Evolutionary conservation across 2,113 vertebrate genomes (phyloP), one percentile per base, ranked within the genome.

Genomic region (Thermophis baileyi): DNA sequence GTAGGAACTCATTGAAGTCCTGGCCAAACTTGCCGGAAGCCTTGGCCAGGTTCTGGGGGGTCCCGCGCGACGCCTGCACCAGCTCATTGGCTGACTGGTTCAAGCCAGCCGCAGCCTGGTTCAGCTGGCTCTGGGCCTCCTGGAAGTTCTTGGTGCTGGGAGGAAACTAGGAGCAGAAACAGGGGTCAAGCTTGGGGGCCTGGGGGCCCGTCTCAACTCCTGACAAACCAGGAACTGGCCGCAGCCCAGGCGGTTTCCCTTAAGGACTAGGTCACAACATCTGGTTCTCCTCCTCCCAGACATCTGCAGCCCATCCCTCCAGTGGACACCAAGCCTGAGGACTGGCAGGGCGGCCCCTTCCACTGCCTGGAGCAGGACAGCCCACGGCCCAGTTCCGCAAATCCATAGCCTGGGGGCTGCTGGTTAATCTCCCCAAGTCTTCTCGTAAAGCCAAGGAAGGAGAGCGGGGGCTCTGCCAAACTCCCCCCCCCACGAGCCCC

Each of bases 61-160:
- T 99, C 53, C 99, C 99, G 12, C 99, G 98, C 0, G 99, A 99
- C 0, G 99, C 98, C 96, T 99, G 99, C 27, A 99, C 99, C 94
- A 99, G 97, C 95, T 99, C 99, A 0, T 99, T 99, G 95, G 99
- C 99, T 0, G 99, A 99, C 95, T 99, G 99, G 96, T 99, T 99
- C 88, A 99, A 98, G 30, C 98, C 98, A 0, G 98, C 99, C 0
- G 99, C 99, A 0, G 98, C 98, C 95, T 97, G 97, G 90, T 99
- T 99, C 93, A 99, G 97, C 51, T 98, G 98, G 91, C 97, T 97
- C 97, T 99, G 99, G 0, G 98, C 98, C 96, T 99, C 99, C 94
- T 99, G 99, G 98, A 99, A 99, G 85, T 97, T 99, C 96, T 98
- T 98, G n/a, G 97, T 98, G 96, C 98, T 99, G 81, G 98, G 97